These are phyloP conservation scores for Orthonychiurus folsomi DNA, from an alignment of 2,888 invertebrate species.

Conservation along the genomic window DNA sequence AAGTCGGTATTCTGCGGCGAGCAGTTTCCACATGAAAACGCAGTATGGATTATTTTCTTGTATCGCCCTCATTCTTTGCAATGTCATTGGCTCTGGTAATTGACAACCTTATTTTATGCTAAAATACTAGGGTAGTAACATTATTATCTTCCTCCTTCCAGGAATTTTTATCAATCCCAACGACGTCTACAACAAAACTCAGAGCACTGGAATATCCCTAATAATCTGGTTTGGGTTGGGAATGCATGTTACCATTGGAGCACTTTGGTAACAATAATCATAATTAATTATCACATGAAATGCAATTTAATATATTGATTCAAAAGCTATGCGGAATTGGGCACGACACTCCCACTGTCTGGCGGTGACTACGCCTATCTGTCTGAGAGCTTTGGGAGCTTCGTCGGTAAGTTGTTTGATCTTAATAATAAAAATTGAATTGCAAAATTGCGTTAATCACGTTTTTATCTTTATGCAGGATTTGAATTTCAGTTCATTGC, in stretches of 20 bases:
- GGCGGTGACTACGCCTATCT: slow-evolving; percentile 22
- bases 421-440: too few species aligned
- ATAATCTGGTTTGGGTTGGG: slow-evolving; percentile 22
- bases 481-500: slow-evolving; percentile 18
- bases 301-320: too few species aligned
- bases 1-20: background rate
- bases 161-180: slow-evolving; percentile 21
- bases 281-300: too few species aligned
- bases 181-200: slow-evolving; percentile 9
- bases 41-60: slow-evolving; percentile 14
- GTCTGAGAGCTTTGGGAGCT: slow-evolving; percentile 17
- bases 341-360: slow-evolving; percentile 17
- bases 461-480: too few species aligned
- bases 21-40: background rate
- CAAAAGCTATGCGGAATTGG: slow-evolving; percentile 23
- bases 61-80: slow-evolving; percentile 13
- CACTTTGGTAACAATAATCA: too few species aligned
- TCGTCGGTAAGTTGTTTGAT: too few species aligned
- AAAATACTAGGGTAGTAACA: background rate
- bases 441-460: too few species aligned
- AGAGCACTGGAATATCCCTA: slow-evolving; percentile 4
- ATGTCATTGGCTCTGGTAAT: slow-evolving; percentile 17
- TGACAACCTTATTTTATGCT: background rate
- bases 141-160: slow-evolving; percentile 6
- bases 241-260: slow-evolving; percentile 18